Percentiles rank a stretch among this genome's conserved stretches.
Conservation (phyloP, 2,888 invertebrate genomes). For the Lithosia quadra region DNA sequence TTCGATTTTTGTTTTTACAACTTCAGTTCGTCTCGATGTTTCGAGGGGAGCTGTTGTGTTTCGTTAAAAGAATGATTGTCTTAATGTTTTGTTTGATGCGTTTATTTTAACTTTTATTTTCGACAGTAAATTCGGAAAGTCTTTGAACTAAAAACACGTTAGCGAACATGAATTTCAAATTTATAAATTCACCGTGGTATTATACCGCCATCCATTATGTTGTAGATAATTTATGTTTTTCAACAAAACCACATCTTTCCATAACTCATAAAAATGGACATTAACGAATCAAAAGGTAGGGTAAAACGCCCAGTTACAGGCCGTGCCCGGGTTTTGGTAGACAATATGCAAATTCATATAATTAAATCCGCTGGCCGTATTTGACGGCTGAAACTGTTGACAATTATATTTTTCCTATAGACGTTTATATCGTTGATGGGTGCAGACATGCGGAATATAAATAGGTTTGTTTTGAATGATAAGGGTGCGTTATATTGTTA, state of each 20-base stretch:
- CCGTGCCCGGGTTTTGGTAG: slow-evolving; percentile 57
- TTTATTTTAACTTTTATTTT: slow-evolving; percentile 24
- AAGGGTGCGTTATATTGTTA: not conserved
- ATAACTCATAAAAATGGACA: slow-evolving; percentile 59
- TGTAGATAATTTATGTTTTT: slow-evolving; percentile 24
- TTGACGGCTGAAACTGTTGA: slow-evolving; percentile 64
- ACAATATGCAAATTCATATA: slow-evolving; percentile 77
- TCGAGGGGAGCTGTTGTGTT: slow-evolving; percentile 40
- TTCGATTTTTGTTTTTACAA: slow-evolving; percentile 54
- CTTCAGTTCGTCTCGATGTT: slow-evolving; percentile 48
- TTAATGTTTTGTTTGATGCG: slow-evolving; percentile 28
- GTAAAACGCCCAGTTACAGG: slow-evolving; percentile 59
- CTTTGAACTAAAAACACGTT: slow-evolving; percentile 12
- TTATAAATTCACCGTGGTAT: not conserved
- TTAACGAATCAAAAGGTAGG: slow-evolving; percentile 69
- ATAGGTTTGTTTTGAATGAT: slow-evolving; percentile 17
- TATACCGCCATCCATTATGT: slow-evolving; percentile 2
- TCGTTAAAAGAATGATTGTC: slow-evolving; percentile 21
- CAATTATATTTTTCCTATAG: slow-evolving; percentile 60
- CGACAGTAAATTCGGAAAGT: slow-evolving; percentile 8
- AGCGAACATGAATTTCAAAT: slow-evolving; percentile 6
- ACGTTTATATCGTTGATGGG: slow-evolving; percentile 28
- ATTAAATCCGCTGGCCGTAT: slow-evolving; percentile 74
- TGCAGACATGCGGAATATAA: slow-evolving; percentile 19
- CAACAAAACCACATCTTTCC: slow-evolving; percentile 46